A percentile compares a stretch with the other conserved stretches of the same genome.
phyloP scores from a whole-genome alignment of 2,888 invertebrate species.

The Acholoe squamosa region DNA sequence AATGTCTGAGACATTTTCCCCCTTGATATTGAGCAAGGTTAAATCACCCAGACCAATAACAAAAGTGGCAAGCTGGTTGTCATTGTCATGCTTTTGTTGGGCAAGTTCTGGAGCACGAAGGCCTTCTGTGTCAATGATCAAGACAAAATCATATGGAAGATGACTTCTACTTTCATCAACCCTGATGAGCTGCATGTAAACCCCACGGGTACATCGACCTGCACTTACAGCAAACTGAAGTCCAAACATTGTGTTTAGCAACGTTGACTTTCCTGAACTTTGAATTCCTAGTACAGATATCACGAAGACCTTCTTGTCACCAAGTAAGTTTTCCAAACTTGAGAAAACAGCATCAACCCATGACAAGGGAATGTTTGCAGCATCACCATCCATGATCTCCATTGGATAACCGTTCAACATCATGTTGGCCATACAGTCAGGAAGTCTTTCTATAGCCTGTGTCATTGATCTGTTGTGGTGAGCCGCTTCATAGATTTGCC shows the following conservation, averaged over 20 bases:
- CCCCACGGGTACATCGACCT: conserved; percentile 63
- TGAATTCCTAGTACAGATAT: conserved; percentile 65
- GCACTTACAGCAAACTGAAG: conserved; percentile 64
- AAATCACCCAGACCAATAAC: conserved; percentile 65
- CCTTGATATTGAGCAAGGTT: conserved; percentile 58
- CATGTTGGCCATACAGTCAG: conserved; percentile 38
- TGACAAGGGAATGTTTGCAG: conserved; percentile 28
- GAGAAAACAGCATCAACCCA: conserved; percentile 60
- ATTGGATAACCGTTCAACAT: conserved; percentile 53
- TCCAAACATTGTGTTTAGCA: conserved; percentile 66
- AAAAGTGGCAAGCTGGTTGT: conserved; percentile 64
- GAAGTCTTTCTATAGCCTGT: not conserved
- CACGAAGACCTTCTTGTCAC: conserved; percentile 57
- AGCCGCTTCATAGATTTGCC: conserved; percentile 64
- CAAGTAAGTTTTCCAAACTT: not conserved
- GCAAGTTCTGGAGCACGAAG: conserved; percentile 31
- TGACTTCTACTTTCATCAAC: not conserved
- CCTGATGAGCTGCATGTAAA: conserved; percentile 61
- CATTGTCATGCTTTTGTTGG: conserved; percentile 43
- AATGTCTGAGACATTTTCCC: conserved; percentile 53
- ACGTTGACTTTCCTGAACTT: conserved; percentile 66
- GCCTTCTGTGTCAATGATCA: conserved; percentile 58
- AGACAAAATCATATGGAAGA: conserved; percentile 22
- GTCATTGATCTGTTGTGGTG: not conserved
- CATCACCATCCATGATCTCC: conserved; percentile 65